Base-by-base conservation (phyloP, 2,888 invertebrate species). In the Lagria hirta region DNA sequence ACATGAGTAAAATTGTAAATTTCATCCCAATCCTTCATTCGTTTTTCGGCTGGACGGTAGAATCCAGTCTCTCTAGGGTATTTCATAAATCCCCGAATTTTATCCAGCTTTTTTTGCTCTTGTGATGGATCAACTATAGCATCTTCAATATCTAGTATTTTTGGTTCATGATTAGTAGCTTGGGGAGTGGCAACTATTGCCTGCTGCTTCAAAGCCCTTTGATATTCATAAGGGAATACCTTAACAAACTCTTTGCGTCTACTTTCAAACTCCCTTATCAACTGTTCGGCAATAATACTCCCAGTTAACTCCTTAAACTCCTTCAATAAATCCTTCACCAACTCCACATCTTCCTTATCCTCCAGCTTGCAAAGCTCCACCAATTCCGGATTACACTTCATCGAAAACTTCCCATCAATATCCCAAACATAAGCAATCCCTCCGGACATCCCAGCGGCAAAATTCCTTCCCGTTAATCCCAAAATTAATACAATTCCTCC, bases 361-460 rank as follows among this genome's bases (percentile, higher is more conserved):
- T 88, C 88, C 17, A 97, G 66, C 1, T 89, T 84, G 43, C 95
- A 78, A 10, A 98, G 73, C 61, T 95, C 93, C n/a, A 99, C 96
- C 77, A 88, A 89, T 72, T 94, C 93, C n/a, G 79, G 80, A 73
- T 99, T 99, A 63, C 97, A 97, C 69, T 90, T 89, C 54, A 86
- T 80, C 42, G 80, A 80, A 73, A 91, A 92, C 4, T 86, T 86
- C 2, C 87, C 88, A 67, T 90, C 89, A 35, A 86, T 80, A 66
- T 98, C 96, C 68, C 91, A 88, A 7, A 98, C 89, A 69, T 91
- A 99, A 0, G 98, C 98, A 54, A 98, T 88, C 30, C 75, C 75
- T 27, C 93, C 93, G 42, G 96, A 96, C 98, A 99, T 99, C 57
- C 98, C 99, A 28, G 99, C 99, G 4, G 96, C 98, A 75, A 99